Conservation (phyloP, 2,113 vertebrate genomes). For the Lathamus discolor region DNA sequence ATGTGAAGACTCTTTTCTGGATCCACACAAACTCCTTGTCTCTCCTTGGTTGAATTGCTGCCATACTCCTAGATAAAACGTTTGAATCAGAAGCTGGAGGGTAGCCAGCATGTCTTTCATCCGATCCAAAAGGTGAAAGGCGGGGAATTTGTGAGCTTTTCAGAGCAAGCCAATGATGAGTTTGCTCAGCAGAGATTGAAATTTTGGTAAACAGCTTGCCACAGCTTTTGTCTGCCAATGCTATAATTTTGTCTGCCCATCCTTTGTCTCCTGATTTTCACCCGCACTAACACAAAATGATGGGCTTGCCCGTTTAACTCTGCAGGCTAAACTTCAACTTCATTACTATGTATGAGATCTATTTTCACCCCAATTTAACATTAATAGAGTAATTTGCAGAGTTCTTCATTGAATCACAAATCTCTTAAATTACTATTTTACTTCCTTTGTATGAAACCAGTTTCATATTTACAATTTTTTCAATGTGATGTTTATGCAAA, state of each 20-base stretch:
- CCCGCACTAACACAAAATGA: background rate
- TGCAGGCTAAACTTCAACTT: slow-evolving; percentile 43
- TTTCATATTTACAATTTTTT: slow-evolving; percentile 6
- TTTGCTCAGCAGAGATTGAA: background rate
- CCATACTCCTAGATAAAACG: background rate
- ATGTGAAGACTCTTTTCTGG: background rate
- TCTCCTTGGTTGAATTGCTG: background rate
- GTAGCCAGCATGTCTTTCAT: slow-evolving; percentile 25
- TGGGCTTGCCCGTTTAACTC: background rate
- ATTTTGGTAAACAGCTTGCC: slow-evolving; percentile 15
- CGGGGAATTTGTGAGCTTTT: background rate
- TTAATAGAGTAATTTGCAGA: slow-evolving; percentile 55
- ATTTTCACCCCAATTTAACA: slow-evolving; percentile 59
- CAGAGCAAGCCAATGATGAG: slow-evolving; percentile 7
- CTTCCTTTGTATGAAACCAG: background rate
- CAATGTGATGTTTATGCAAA: slow-evolving; percentile 8
- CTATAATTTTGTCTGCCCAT: background rate
- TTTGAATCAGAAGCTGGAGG: background rate
- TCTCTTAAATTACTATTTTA: slow-evolving; percentile 34
- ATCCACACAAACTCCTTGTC: background rate
- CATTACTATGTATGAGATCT: slow-evolving; percentile 55
- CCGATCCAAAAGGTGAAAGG: background rate
- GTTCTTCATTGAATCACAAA: slow-evolving; percentile 23
- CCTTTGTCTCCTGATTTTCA: background rate
- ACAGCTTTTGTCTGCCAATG: slow-evolving; percentile 5